These are phyloP conservation scores for Zosterops borbonicus DNA, from an alignment of 2,113 vertebrate species.

Conservation along the genomic window DNA sequence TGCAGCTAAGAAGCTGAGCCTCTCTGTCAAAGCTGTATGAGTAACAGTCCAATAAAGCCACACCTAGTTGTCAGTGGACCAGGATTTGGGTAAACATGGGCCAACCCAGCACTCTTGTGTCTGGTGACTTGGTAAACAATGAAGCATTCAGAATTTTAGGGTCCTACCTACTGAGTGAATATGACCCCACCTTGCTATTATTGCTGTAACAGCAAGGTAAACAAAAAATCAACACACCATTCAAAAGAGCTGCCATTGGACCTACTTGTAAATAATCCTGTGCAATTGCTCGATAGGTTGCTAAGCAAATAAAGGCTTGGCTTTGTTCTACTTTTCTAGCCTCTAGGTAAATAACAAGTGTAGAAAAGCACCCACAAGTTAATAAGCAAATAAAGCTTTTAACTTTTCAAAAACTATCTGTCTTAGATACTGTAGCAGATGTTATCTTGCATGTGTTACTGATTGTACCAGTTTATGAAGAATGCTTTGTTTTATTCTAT, in stretches of 20 bases:
- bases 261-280: slow-evolving; percentile 50
- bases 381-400: slow-evolving; percentile 46
- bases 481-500: not conserved
- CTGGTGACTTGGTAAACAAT: slow-evolving; percentile 61
- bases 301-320: slow-evolving; percentile 55
- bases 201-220: slow-evolving; percentile 57
- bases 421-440: not conserved
- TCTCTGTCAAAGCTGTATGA: slow-evolving; percentile 59
- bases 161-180: slow-evolving; percentile 48
- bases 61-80: slow-evolving; percentile 63
- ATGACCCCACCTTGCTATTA: slow-evolving; percentile 42
- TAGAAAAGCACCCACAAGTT: not conserved
- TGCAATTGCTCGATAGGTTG: slow-evolving; percentile 26
- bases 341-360: slow-evolving; percentile 38
- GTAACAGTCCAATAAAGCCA: slow-evolving; percentile 58
- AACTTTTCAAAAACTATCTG: slow-evolving; percentile 26
- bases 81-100: slow-evolving; percentile 65
- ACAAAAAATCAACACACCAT: slow-evolving; percentile 47
- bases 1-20: slow-evolving; percentile 46
- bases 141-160: slow-evolving; percentile 55
- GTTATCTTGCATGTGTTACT: not conserved
- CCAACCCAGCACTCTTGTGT: slow-evolving; percentile 56
- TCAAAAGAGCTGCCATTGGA: slow-evolving; percentile 36
- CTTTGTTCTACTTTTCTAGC: slow-evolving; percentile 60
- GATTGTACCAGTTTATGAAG: not conserved